These are phyloP conservation scores for Neolamprologus toae DNA, from an alignment of 2,113 vertebrate species.

Conservation along the genomic window DNA sequence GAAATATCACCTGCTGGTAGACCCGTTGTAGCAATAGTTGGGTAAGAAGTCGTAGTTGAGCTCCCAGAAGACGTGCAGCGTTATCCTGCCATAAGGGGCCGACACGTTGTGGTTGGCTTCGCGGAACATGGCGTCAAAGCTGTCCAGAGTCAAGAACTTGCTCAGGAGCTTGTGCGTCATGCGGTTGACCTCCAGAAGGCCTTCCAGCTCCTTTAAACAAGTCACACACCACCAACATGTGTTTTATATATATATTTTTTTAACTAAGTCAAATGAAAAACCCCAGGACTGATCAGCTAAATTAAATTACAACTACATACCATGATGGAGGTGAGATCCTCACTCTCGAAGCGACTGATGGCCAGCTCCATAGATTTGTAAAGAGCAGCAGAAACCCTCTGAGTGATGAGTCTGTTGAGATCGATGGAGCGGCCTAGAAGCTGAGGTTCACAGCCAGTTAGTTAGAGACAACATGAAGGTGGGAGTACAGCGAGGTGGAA, in stretches of 20 bases:
- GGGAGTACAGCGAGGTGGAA: rapidly evolving
- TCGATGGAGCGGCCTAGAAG: conserved; percentile 96
- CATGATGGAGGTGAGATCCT: conserved; percentile 97
- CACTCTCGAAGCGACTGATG: conserved; percentile 97
- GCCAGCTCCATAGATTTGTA: conserved; percentile 95
- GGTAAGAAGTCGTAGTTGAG: conserved; percentile 98
- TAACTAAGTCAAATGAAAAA: neutral
- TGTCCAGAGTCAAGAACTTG: conserved; percentile 96
- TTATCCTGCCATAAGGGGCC: conserved; percentile 94
- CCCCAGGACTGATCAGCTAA: neutral
- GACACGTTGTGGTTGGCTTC: conserved; percentile 99
- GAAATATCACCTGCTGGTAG: conserved; percentile 85
- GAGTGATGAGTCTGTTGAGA: conserved; percentile 95
- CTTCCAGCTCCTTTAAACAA: conserved; percentile 85
- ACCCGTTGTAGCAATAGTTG: conserved; percentile 99
- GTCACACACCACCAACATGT: neutral
- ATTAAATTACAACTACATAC: conserved; percentile 53
- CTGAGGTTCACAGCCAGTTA: conserved; percentile 53
- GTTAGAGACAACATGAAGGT: neutral
- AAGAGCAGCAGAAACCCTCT: conserved; percentile 94
- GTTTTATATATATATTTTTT: rapidly evolving
- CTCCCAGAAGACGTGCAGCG: conserved; percentile 98
- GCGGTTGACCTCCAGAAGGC: conserved; percentile 92
- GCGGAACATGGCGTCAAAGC: conserved; percentile 97
- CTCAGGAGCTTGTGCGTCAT: conserved; percentile 92